These are phyloP conservation scores for Epinephelus fuscoguttatus DNA, from an alignment of 2,113 vertebrate species.

Conservation along the genomic window DNA sequence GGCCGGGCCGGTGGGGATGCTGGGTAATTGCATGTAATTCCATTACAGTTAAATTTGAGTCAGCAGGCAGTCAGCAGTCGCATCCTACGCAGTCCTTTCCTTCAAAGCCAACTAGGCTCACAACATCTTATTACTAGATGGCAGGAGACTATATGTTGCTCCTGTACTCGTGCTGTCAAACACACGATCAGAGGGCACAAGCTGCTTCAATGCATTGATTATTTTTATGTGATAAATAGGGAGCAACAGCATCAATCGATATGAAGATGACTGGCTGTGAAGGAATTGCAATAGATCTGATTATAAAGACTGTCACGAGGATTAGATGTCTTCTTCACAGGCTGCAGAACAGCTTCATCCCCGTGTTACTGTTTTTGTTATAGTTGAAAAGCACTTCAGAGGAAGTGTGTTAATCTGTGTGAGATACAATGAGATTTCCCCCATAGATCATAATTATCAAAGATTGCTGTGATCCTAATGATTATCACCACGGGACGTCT, in stretches of 20 bases:
- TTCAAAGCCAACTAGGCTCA: slow-evolving; percentile 17
- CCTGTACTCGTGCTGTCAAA: not conserved
- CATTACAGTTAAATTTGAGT: slow-evolving; percentile 75
- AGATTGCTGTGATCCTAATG: slow-evolving; percentile 56
- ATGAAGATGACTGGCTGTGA: slow-evolving; percentile 22
- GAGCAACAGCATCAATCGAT: slow-evolving; percentile 14
- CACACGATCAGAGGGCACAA: not conserved
- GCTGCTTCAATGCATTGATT: not conserved
- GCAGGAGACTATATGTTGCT: not conserved
- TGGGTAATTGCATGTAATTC: slow-evolving; percentile 77
- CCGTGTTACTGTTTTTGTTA: slow-evolving; percentile 29
- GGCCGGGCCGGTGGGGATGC: slow-evolving; percentile 55
- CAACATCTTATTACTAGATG: slow-evolving; percentile 4
- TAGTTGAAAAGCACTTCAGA: slow-evolving; percentile 32
- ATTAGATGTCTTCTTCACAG: slow-evolving; percentile 21
- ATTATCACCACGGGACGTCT: slow-evolving; percentile 47
- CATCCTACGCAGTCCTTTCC: slow-evolving; percentile 28
- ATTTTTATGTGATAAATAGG: slow-evolving; percentile 15
- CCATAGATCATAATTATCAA: slow-evolving; percentile 57
- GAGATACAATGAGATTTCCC: slow-evolving; percentile 28
- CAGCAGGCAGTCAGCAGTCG: slow-evolving; percentile 59
- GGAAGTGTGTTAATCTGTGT: slow-evolving; percentile 20
- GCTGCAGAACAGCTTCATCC: not conserved
- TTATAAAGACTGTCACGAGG: not conserved
- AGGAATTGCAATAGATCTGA: slow-evolving; percentile 7